Base-by-base conservation (phyloP, 37 sponge, comb jelly and placozoan species). In the Aplysina aerophoba region DNA sequence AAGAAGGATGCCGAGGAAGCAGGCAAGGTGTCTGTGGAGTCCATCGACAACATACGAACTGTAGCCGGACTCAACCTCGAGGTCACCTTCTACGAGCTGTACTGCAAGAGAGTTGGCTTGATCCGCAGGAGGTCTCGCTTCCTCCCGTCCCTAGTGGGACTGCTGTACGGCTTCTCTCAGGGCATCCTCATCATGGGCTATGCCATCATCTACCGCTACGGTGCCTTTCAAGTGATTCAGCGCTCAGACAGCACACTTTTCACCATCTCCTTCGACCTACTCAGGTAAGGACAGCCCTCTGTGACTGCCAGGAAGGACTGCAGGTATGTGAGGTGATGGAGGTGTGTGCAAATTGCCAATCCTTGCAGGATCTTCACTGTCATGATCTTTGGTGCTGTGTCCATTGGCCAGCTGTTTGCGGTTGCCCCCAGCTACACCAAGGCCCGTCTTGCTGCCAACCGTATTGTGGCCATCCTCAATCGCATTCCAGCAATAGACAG, bases 391-490 rank as follows among this genome's bases (percentile, higher is more conserved):
- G 89, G 96, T 11, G 94, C 89, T 6, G 24, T 82, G 36, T 81
- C 90, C 17, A 89, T 84, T 22, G 94, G 94, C 22, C 94, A 95
- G 69, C 91, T 89, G 22, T 60, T 82, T 15, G 88, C 94, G 30
- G 90, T 90, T 85, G 94, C 89, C 17, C 96, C 96, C 24, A 85
- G 90, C 54, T 93, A 93, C 44, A 72, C 91, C 59, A 93, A 92
- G 81, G 96, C 96, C 28, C 87, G 79, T 40, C 73, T 86, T 37
- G 84, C 96, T 39, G 94, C 95, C 16, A 87, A 86, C 54, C 37
- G 94, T 30, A 85, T 95, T 37, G 93, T 95, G 79, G 85, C 73
- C 19, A 79, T 95, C 14, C 61, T 93, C 20, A 91, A 90, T 39
- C 35, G 85, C 4, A 80, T 75, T 11, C 91, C 96, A 20, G 58